Conservation (phyloP, 2,888 invertebrate genomes). For the Lymantria dispar region DNA sequence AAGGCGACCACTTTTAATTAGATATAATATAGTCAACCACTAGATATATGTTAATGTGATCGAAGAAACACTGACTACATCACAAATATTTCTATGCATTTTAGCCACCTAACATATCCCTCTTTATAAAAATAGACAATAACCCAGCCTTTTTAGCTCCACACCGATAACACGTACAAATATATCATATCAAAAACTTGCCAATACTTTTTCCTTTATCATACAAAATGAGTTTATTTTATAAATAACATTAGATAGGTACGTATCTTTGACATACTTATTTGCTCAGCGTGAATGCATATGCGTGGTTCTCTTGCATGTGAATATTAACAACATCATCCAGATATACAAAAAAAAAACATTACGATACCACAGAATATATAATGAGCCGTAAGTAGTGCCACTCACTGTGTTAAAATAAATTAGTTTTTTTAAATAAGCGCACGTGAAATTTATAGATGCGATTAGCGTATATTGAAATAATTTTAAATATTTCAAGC, state of each 20-base stretch:
- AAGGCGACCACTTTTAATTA: conserved; percentile 25
- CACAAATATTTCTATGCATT: conserved; percentile 49
- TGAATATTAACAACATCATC: conserved; percentile 3
- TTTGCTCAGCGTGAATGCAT: not conserved
- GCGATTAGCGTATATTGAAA: not conserved
- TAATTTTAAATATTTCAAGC: conserved; percentile 12
- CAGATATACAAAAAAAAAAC: not conserved
- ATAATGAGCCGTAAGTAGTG: not conserved
- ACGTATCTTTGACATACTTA: conserved; percentile 28
- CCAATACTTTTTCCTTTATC: conserved; percentile 41
- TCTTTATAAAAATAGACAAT: conserved; percentile 70
- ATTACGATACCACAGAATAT: not conserved
- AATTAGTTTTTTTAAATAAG: not conserved
- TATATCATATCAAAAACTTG: conserved; percentile 66
- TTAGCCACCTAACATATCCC: conserved; percentile 72
- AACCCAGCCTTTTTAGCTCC: conserved; percentile 45
- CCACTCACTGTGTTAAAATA: not conserved
- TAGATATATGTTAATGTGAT: conserved; percentile 13
- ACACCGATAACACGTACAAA: conserved; percentile 51
- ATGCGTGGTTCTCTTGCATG: not conserved
- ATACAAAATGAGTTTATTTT: conserved; percentile 40
- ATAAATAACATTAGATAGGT: conserved; percentile 20
- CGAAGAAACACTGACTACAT: conserved; percentile 24
- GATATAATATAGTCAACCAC: conserved; percentile 1
- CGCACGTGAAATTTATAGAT: not conserved